Evolutionary conservation across 2,888 invertebrate species (phyloP).

Genomic region (Toxonevra muliebris): DNA sequence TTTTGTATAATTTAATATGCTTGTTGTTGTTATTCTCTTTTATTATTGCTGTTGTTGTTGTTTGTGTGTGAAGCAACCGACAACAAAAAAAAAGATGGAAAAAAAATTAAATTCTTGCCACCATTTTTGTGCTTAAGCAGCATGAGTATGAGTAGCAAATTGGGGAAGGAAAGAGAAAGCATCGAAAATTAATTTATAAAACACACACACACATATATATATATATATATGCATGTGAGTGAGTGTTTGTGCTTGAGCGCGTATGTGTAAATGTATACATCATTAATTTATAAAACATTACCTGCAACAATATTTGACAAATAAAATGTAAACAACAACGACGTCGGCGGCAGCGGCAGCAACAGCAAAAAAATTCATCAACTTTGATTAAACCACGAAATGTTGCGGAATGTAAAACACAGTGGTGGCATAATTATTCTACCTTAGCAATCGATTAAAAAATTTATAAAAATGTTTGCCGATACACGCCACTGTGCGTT

Average conservation of each 20-base stretch:
- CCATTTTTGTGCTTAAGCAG: no score
- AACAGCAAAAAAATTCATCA: background rate
- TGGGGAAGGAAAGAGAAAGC: no score
- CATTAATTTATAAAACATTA: conserved; percentile 39
- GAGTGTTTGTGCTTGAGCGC: background rate
- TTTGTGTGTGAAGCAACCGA: background rate
- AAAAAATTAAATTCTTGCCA: no score
- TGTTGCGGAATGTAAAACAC: background rate
- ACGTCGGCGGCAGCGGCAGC: background rate
- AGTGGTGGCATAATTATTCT: background rate
- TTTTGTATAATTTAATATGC: conserved; percentile 45
- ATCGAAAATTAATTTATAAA: conserved; percentile 24
- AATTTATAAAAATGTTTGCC: no score
- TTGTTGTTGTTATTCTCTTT: background rate
- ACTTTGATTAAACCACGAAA: conserved; percentile 3
- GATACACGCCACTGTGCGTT: background rate
- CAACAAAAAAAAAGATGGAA: no score
- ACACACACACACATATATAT: background rate
- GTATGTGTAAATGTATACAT: background rate
- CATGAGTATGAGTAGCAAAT: no score
- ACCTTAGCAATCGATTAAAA: no score
- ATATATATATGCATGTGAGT: background rate
- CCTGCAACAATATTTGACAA: conserved; percentile 41
- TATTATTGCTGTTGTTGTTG: background rate
- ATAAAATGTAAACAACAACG: conserved; percentile 28